A percentile compares a stretch with the other conserved stretches of the same genome.
These are phyloP conservation scores for Nycteola revayana DNA, from an alignment of 2,888 invertebrate species.

Conservation along the genomic window DNA sequence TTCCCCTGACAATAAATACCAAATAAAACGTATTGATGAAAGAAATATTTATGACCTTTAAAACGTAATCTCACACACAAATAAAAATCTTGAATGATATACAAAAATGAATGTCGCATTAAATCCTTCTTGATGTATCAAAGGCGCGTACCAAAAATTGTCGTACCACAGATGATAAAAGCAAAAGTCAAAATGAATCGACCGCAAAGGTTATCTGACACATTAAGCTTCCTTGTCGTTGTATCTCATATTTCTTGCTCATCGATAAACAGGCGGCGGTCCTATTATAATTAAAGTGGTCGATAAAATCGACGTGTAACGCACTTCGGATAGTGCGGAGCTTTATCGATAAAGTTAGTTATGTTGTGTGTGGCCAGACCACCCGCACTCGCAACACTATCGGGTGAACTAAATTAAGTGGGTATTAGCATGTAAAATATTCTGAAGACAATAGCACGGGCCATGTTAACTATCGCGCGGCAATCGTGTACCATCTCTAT, in stretches of 20 bases:
- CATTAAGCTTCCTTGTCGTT: constrained; percentile 54
- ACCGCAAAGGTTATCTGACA: constrained; percentile 44
- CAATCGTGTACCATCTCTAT: too few species aligned
- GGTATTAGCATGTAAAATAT: constrained; percentile 52
- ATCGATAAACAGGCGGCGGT: constrained; percentile 50
- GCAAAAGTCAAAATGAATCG: constrained; percentile 48
- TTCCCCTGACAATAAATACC: too few species aligned
- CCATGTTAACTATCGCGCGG: constrained; percentile 24
- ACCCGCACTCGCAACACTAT: constrained; percentile 46
- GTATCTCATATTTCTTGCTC: constrained; percentile 51
- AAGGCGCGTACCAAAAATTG: constrained; percentile 27
- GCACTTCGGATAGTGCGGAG: constrained; percentile 53
- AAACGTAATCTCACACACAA: constrained; percentile 1
- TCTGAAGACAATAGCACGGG: constrained; percentile 46
- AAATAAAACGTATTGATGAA: too few species aligned
- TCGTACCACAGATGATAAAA: constrained; percentile 41
- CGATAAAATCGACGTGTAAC: constrained; percentile 63
- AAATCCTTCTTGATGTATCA: constrained; percentile 18
- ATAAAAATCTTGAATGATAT: constrained; percentile 22
- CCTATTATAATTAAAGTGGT: constrained; percentile 64
- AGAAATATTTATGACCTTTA: background rate
- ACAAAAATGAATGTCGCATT: constrained; percentile 24
- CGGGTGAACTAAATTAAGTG: constrained; percentile 55
- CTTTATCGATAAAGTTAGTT: constrained; percentile 49
- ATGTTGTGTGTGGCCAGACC: constrained; percentile 54